Conservation (phyloP, 2,113 vertebrate species). For the Dipodomys spectabilis region DNA sequence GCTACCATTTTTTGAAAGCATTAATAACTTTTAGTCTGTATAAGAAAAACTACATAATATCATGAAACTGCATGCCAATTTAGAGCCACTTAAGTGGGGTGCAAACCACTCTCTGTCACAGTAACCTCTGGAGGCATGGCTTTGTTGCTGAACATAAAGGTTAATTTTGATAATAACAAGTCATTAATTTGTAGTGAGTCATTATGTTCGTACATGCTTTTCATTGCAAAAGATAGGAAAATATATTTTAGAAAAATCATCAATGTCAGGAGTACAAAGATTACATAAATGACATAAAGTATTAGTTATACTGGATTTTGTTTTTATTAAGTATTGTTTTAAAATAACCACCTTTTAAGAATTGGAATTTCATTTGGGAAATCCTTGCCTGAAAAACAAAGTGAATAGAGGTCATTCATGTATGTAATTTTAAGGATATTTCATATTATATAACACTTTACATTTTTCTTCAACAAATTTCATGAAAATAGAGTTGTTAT, state of each 20-base stretch:
- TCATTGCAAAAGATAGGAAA: not conserved
- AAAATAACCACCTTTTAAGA: conserved; percentile 23
- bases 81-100: conserved; percentile 3
- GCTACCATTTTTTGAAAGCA: not conserved
- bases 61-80: not conserved
- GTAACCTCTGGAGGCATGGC: not conserved
- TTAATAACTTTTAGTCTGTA: not conserved
- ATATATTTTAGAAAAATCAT: conserved; percentile 14
- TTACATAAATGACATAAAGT: not conserved
- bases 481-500: not conserved
- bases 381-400: not conserved
- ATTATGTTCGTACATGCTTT: not conserved
- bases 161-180: conserved; percentile 19
- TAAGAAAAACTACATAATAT: not conserved
- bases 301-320: not conserved
- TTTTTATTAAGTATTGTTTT: conserved; percentile 53
- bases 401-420: not conserved
- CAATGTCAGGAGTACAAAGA: not conserved
- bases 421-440: not conserved
- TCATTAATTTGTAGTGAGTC: conserved; percentile 11
- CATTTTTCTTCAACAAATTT: conserved; percentile 35
- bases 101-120: not conserved
- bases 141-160: not conserved
- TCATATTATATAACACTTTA: not conserved
- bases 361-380: conserved; percentile 38